Percentiles rank a stretch among this genome's conserved stretches.
Conservation (phyloP, 2,888 invertebrate genomes). For the Drosophila antonietae region DNA sequence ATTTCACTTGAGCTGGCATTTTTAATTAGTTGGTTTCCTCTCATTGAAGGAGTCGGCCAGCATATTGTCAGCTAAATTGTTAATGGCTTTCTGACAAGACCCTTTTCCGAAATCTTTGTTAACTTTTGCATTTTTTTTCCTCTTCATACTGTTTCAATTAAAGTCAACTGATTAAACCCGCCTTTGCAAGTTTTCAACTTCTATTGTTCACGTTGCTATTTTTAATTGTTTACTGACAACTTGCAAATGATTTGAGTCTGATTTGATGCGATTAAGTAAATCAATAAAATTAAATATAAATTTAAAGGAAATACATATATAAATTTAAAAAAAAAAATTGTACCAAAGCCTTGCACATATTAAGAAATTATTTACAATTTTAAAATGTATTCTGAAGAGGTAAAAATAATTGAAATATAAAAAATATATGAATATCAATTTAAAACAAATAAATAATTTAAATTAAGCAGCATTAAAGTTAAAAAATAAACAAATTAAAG, state of each 20-base stretch:
- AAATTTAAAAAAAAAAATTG: background rate
- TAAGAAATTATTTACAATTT: too few species aligned
- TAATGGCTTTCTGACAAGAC: constrained; percentile 35
- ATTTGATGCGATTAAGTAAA: too few species aligned
- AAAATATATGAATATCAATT: too few species aligned
- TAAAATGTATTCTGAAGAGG: constrained; percentile 21
- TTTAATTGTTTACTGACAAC: constrained; percentile 30
- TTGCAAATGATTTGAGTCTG: background rate
- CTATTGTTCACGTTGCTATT: constrained; percentile 4
- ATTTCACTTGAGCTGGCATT: constrained; percentile 41
- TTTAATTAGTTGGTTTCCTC: constrained; percentile 53
- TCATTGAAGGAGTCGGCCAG: constrained; percentile 21
- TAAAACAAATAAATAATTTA: too few species aligned
- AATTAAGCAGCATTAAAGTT: too few species aligned
- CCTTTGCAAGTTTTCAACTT: constrained; percentile 8
- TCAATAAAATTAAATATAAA: background rate
- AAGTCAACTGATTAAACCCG: constrained; percentile 36
- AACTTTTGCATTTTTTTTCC: background rate
- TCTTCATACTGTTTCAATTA: background rate
- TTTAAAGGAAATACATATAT: background rate
- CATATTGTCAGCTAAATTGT: constrained; percentile 46
- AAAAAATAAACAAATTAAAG: too few species aligned
- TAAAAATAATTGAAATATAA: too few species aligned
- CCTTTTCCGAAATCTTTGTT: constrained; percentile 15
- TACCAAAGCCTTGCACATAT: background rate